These are phyloP conservation scores for Lagocephalus sceleratus DNA, from an alignment of 2,797 vertebrate genomes.

Conservation along the genomic window DNA sequence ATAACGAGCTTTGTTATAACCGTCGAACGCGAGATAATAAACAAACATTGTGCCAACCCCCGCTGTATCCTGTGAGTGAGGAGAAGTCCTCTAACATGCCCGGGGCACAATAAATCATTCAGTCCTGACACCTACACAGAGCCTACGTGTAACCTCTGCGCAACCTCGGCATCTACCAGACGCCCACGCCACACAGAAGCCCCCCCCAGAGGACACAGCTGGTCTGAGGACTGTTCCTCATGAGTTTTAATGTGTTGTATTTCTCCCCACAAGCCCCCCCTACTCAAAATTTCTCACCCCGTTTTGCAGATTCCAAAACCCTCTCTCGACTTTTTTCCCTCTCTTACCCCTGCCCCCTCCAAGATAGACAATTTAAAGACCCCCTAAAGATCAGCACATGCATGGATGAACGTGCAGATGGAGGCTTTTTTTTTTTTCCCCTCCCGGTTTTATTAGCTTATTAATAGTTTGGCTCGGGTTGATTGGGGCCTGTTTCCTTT, in stretches of 20 bases:
- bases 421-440: too few relatives aligned
- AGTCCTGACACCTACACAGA: constrained; percentile 60
- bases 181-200: constrained; percentile 62
- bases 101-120: constrained; percentile 54
- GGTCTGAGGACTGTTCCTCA: constrained; percentile 54
- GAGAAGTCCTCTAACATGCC: constrained; percentile 32
- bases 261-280: constrained; percentile 12
- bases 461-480: too few relatives aligned
- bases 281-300: background rate
- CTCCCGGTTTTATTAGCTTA: too few relatives aligned
- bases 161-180: constrained; percentile 59
- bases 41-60: constrained; percentile 26
- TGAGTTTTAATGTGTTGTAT: constrained; percentile 44
- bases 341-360: constrained; percentile 16
- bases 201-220: constrained; percentile 57
- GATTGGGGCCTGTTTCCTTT: too few relatives aligned
- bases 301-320: constrained; percentile 19
- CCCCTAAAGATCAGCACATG: too few relatives aligned
- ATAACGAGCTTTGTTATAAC: too few relatives aligned
- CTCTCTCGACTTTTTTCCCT: constrained; percentile 6
- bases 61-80: constrained; percentile 14
- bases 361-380: too few relatives aligned
- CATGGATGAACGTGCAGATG: too few relatives aligned
- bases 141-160: constrained; percentile 58
- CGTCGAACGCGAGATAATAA: too few relatives aligned